A percentile compares a stretch with the other conserved stretches of the same genome.
These are phyloP conservation scores for Lepisosteus oculatus DNA, from an alignment of 2,113 vertebrate genomes.

Conservation along the genomic window DNA sequence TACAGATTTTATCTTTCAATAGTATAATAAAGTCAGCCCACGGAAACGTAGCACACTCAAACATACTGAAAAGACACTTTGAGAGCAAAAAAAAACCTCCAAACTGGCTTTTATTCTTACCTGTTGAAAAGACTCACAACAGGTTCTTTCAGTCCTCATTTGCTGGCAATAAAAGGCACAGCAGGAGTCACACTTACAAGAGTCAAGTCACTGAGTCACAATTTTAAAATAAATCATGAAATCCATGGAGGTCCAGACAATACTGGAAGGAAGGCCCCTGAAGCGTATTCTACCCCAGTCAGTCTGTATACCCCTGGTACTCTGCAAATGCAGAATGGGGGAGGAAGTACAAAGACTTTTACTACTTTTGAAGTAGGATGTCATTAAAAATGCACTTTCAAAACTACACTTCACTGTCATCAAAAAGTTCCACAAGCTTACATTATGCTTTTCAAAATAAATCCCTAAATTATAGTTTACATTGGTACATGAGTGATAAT, in stretches of 20 bases:
- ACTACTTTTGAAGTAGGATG: too few species aligned
- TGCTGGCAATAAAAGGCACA: constrained; percentile 7
- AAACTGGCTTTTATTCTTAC: constrained; percentile 1
- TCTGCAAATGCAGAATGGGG: too few species aligned
- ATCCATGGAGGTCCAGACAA: constrained; percentile 17
- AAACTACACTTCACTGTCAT: too few species aligned
- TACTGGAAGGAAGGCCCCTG: not conserved
- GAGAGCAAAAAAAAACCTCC: not conserved
- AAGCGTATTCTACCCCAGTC: not conserved
- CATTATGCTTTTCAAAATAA: too few species aligned
- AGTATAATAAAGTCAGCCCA: constrained; percentile 3
- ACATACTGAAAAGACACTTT: not conserved
- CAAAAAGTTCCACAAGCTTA: too few species aligned
- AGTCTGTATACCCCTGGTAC: too few species aligned
- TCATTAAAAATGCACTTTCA: too few species aligned
- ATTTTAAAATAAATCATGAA: constrained; percentile 3
- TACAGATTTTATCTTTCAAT: not conserved
- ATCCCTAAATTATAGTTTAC: too few species aligned
- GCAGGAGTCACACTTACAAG: constrained; percentile 24
- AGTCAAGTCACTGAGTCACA: constrained; percentile 24
- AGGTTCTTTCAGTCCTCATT: not conserved
- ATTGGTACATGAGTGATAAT: too few species aligned
- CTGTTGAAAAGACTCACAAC: not conserved
- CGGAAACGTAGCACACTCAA: not conserved
- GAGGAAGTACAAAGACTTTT: too few species aligned